A percentile compares a stretch with the other conserved stretches of the same genome.
Conservation (phyloP, 2,797 vertebrate genomes). For the Gephyroberyx darwinii region DNA sequence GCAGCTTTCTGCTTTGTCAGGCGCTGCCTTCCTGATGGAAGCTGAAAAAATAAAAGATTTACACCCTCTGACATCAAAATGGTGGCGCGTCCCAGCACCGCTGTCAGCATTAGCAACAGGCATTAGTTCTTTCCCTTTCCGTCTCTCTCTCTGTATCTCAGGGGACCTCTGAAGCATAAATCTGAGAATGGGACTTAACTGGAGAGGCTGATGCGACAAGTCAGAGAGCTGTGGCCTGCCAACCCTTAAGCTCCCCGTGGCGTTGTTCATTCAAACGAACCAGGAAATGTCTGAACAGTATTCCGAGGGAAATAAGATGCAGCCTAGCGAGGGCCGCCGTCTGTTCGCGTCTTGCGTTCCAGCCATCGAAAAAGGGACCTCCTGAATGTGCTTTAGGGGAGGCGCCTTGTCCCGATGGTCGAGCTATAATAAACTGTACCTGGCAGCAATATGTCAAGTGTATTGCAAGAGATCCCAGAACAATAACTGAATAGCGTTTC, state of each 20-base stretch:
- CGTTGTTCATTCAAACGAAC: constrained; percentile 21
- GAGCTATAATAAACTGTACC: constrained; percentile 53
- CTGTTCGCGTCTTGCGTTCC: neutral
- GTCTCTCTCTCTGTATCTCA: constrained; percentile 7
- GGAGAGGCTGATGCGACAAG: constrained; percentile 26
- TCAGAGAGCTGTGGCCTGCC: constrained; percentile 15
- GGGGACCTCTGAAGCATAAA: constrained; percentile 19
- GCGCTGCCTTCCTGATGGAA: constrained; percentile 32
- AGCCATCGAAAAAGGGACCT: constrained; percentile 10
- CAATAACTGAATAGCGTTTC: constrained; percentile 49
- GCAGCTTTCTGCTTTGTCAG: constrained; percentile 52
- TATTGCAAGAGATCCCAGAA: constrained; percentile 57
- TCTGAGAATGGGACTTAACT: constrained; percentile 15
- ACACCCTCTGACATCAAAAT: constrained; percentile 42
- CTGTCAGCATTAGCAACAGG: constrained; percentile 35
- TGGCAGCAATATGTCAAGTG: constrained; percentile 44
- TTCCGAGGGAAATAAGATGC: constrained; percentile 29
- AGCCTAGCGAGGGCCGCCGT: neutral
- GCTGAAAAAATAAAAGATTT: constrained; percentile 46
- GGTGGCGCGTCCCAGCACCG: neutral
- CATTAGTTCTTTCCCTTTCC: constrained; percentile 17
- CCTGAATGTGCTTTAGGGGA: constrained; percentile 27
- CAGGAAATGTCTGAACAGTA: constrained; percentile 9
- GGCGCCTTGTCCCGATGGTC: constrained; percentile 37
- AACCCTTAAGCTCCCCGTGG: constrained; percentile 20